Base-by-base conservation (phyloP, 64 coral and sea anemone genomes). In the Pocillopora damicornis region DNA sequence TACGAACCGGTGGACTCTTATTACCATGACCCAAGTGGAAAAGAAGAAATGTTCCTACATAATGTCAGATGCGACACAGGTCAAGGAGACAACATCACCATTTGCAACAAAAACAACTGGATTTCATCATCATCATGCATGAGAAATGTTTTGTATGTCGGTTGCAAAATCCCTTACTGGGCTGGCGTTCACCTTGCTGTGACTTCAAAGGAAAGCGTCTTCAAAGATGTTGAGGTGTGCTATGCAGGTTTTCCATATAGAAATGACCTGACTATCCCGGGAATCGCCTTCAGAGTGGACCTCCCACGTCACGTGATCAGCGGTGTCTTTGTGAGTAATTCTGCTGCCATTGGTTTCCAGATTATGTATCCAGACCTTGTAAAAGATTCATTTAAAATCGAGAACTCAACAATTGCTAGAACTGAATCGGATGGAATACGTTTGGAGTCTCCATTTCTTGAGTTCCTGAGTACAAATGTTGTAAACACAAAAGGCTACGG, bases 231-330 rank as follows among this genome's bases (percentile, higher is more conserved):
- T 26, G 82, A 95, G 18, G 37, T 95, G 18, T 16, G 78, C 14
- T 87, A 92, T 56, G 87, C 87, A 37, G 94, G 94, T 78, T 95
- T 76, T 38, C 58, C 80, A 3, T 95, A 95, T 45, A 88, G 94
- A 59, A 76, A 59, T 13, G 94, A 95, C 57, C 79, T 95, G 16
- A 66, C 60, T 36, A 37, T 86, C 6, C 90, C 94, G 11, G 94
- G 94, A 15, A 85, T 75, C 67, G 79, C 86, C 14, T 37, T 95
- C 12, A 80, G 94, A 23, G 66, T 95, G 15, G 94, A 95, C 80
- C 77, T 80, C 56, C 75, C 86, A 79, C 59, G 86, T 15, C 89
- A 95, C 56, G 86, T 89, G 18, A 79, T 95, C 1, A 89, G 66
- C 35, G 77, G 71, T 3, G 59, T 95, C 12, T 75, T 57, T 9